These are phyloP conservation scores for Xerus inauris DNA, from an alignment of 2,113 vertebrate genomes.

Conservation along the genomic window DNA sequence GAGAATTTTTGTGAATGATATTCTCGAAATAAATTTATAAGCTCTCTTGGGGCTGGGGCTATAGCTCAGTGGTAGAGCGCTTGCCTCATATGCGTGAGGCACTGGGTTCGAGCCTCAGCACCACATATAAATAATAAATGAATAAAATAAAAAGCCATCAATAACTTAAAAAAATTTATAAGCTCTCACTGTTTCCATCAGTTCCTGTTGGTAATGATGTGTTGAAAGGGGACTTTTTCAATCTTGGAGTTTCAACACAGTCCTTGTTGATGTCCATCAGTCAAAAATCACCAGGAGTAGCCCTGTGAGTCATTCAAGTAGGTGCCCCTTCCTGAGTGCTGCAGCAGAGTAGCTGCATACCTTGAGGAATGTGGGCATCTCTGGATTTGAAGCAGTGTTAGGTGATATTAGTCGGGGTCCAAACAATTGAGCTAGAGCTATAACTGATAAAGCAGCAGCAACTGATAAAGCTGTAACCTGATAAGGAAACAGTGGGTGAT, in stretches of 20 bases:
- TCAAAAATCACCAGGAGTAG: no score
- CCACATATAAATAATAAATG: no score
- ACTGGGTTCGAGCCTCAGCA: no score
- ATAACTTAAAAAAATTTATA: neutral
- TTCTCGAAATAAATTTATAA: neutral
- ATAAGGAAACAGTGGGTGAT: neutral
- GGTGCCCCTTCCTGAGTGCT: no score
- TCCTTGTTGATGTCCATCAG: neutral
- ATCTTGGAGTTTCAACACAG: neutral
- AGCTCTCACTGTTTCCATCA: neutral
- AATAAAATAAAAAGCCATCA: no score
- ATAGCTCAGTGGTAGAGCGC: no score
- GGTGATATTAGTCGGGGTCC: no score
- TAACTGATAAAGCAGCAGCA: neutral
- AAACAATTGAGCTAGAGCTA: neutral
- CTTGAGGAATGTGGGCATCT: neutral
- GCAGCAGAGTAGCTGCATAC: no score
- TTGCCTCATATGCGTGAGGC: no score
- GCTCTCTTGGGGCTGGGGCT: no score
- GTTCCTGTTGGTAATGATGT: neutral
- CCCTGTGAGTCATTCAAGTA: no score
- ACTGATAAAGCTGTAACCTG: no score
- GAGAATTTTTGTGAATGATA: neutral
- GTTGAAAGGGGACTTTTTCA: neutral
- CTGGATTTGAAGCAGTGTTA: neutral